Conservation (phyloP, 2,888 invertebrate genomes). For the Zaprionus bogoriensis region DNA sequence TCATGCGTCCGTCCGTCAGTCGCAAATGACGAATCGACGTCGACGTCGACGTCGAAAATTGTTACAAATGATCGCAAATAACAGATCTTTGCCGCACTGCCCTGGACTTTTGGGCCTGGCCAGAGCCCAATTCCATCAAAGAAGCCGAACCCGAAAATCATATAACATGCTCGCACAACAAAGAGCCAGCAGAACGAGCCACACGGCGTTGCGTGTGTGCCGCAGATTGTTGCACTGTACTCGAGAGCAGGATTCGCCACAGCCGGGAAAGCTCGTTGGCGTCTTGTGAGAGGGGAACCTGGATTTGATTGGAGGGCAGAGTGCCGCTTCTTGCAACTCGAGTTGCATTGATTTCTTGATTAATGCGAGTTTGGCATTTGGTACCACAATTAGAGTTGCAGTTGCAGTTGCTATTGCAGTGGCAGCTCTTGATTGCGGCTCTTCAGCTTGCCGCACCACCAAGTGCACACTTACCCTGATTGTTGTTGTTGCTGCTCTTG, state of each 20-base stretch:
- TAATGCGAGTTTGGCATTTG: constrained; percentile 77
- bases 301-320: constrained; percentile 1
- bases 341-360: constrained; percentile 82
- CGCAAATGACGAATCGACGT: constrained; percentile 60
- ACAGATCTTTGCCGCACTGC: constrained; percentile 80
- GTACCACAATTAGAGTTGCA: constrained; percentile 14
- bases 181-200: constrained; percentile 20
- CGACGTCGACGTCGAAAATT: constrained; percentile 72
- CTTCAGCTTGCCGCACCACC: constrained; percentile 50
- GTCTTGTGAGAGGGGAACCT: constrained; percentile 18
- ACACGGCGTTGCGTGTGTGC: constrained; percentile 46
- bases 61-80: constrained; percentile 84
- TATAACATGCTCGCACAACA: constrained; percentile 16
- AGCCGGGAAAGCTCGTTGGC: constrained; percentile 32
- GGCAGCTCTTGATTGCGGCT: constrained; percentile 39
- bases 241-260: constrained; percentile 34
- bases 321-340: constrained; percentile 60
- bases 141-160: constrained; percentile 63
- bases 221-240: constrained; percentile 29
- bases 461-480: constrained; percentile 92
- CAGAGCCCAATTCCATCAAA: constrained; percentile 71
- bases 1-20: constrained; percentile 34
- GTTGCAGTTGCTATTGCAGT: constrained; percentile 18
- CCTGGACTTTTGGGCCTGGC: constrained; percentile 26
- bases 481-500: constrained; percentile 91